Conservation (phyloP, 2,888 invertebrate genomes). For the Fabriciana adippe region DNA sequence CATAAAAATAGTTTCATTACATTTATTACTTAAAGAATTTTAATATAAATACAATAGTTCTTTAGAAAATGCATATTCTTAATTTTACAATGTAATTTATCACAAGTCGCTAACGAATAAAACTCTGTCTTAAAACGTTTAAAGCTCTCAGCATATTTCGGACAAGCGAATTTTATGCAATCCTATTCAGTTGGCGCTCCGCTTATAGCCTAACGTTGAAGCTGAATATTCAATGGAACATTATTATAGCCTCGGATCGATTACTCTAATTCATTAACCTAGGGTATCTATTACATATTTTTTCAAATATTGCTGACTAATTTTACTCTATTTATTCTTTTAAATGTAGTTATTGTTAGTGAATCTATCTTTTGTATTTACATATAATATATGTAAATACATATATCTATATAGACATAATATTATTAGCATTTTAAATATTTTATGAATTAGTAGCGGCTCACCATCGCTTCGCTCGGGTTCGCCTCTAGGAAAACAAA, state of each 20-base stretch:
- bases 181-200: conserved; percentile 53
- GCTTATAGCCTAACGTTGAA: conserved; percentile 46
- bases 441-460: no score
- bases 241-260: conserved; percentile 23
- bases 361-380: no score
- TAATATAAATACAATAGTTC: conserved; percentile 5
- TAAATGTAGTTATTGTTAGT: no score
- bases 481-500: no score
- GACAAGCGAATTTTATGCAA: conserved; percentile 61
- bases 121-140: conserved; percentile 55
- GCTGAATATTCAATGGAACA: conserved; percentile 24
- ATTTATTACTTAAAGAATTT: no score
- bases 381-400: no score
- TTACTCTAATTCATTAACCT: conserved; percentile 13
- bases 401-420: no score
- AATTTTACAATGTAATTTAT: conserved; percentile 29
- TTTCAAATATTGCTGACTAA: not conserved
- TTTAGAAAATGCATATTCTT: conserved; percentile 10
- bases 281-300: conserved; percentile 7
- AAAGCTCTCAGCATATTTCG: conserved; percentile 64
- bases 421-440: no score
- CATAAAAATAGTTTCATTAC: no score
- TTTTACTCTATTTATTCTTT: not conserved
- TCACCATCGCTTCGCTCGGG: no score
- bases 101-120: conserved; percentile 37